Evolutionary conservation across 2,888 invertebrate species (phyloP).

Genomic region (Branchinecta sandiegonensis): DNA sequence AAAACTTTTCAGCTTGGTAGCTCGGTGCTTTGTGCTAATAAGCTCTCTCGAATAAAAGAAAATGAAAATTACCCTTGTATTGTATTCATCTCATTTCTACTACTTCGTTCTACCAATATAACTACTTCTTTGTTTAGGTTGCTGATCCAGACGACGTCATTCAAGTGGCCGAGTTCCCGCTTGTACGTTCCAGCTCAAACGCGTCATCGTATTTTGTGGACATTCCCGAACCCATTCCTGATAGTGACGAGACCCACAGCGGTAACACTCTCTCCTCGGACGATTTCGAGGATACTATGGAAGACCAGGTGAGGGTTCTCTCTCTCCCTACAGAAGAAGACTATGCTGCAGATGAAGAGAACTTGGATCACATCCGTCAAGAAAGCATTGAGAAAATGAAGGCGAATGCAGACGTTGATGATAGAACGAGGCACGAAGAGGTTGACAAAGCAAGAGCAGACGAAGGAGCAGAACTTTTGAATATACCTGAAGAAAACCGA

Average conservation of each 20-base stretch:
- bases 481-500: not conserved
- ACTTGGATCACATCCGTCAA: not conserved
- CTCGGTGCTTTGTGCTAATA: too few species aligned
- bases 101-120: too few species aligned
- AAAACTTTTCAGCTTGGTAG: too few species aligned
- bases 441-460: not conserved
- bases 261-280: not conserved
- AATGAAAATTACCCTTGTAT: too few species aligned
- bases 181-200: constrained; percentile 2
- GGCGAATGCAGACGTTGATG: not conserved
- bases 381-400: not conserved
- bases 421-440: not conserved
- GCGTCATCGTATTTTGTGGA: constrained; percentile 4
- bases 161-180: not conserved
- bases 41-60: too few species aligned
- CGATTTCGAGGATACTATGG: not conserved
- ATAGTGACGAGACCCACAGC: not conserved
- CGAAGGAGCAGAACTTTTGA: not conserved
- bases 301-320: not conserved
- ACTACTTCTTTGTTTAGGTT: not conserved
- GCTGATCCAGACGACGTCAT: not conserved
- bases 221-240: not conserved
- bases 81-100: too few species aligned
- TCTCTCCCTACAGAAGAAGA: constrained; percentile 5
- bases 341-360: not conserved